Evolutionary conservation across 2,888 invertebrate species (phyloP), one percentile per base, ranked within the genome.

Genomic region (Phlogophora meticulosa): DNA sequence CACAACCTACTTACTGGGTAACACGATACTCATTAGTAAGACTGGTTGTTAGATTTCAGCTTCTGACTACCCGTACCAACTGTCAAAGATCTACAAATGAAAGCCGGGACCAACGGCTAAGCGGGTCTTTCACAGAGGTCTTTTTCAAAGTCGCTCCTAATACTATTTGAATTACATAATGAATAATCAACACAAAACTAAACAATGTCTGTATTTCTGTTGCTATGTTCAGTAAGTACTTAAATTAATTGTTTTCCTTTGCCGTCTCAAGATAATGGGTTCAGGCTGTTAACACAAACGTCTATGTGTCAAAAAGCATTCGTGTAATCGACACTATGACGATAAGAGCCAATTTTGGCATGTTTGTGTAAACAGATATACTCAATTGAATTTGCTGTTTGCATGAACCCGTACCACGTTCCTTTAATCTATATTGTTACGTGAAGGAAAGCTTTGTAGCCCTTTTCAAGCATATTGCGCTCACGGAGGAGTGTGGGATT

Each of bases 181-280:
- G 36, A 38, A 11, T 15, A 9, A 17, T 15, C 3, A 7, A 32
- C 15, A 13, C 11, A 4, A 59, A 36, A 43, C 17, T 20, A 36
- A 45, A 45, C 15, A 61, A 34, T 9, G 4, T 22, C 22, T 24
- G 15, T 42, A 11, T 24, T 24, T 9, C 7, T 20, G 10, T 43
- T n/a, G 17, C 20, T 43, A 20, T 20, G n/a, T 42, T 64, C 43
- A 52, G 52, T 20, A 52, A 63, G 36, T 43, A 28, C 34, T 11
- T 13, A 43, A 20, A 43, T 52, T 64, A 52, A 51, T 64, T 64
- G 42, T 43, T 43, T 65, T 28, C 28, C n/a, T 43, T 52, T 7
- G 7, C 13, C n/a, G 36, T n/a, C n/a, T 10, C 24, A 62, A 36
- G 34, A 28, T 1, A 64, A 42, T 13, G 20, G n/a, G n/a, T n/a